These are phyloP conservation scores for Psittacula cyanocephala DNA, from an alignment of 2,113 vertebrate genomes.

Conservation along the genomic window DNA sequence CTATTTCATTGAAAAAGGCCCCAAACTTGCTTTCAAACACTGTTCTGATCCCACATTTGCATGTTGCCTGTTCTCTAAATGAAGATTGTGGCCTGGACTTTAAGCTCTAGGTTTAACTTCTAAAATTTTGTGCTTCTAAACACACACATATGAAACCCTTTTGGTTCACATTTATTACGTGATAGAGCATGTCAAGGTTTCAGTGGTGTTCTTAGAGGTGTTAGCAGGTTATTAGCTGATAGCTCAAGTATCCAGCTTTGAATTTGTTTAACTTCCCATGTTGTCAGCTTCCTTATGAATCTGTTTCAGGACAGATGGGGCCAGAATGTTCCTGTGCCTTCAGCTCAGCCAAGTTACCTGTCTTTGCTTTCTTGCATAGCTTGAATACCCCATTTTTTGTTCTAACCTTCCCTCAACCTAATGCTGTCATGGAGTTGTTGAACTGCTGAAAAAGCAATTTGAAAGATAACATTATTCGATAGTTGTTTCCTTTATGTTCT, in stretches of 20 bases:
- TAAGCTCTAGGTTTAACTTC: neutral
- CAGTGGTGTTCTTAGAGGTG: neutral
- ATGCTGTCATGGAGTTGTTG: neutral
- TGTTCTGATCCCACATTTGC: neutral
- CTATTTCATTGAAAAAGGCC: neutral
- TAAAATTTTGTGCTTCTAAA: neutral
- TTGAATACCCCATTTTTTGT: neutral
- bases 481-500: neutral
- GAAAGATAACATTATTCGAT: neutral
- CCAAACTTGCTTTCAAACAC: neutral
- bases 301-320: neutral
- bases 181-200: neutral
- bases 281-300: neutral
- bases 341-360: neutral
- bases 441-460: neutral
- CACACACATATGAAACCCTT: neutral
- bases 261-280: neutral
- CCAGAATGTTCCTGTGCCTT: neutral
- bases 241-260: neutral
- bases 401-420: neutral
- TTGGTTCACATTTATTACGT: neutral
- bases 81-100: neutral
- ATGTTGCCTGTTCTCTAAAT: neutral
- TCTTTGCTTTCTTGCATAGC: neutral
- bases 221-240: neutral